These are phyloP conservation scores for Sitta europaea DNA, from an alignment of 2,113 vertebrate species.

Conservation along the genomic window DNA sequence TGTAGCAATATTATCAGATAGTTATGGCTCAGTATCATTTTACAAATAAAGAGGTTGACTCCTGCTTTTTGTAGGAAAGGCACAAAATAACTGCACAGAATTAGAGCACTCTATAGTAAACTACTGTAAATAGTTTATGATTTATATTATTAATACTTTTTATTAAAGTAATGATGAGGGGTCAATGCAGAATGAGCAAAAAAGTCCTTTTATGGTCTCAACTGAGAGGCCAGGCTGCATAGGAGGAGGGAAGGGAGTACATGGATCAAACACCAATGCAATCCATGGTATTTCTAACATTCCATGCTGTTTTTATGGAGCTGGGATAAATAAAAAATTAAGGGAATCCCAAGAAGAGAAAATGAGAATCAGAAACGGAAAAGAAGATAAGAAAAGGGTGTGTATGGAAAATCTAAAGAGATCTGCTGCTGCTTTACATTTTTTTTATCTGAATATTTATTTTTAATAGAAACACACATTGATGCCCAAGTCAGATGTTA, in stretches of 20 bases:
- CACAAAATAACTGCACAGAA: neutral
- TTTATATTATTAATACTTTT: neutral
- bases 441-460: neutral
- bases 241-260: neutral
- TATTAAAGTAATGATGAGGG: neutral
- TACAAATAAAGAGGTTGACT: neutral
- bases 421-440: neutral
- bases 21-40: neutral
- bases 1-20: neutral
- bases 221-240: neutral
- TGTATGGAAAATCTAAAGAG: neutral
- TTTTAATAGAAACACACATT: rapidly evolving
- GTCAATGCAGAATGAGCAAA: neutral
- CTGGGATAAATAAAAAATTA: neutral
- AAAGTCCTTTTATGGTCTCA: neutral
- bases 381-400: neutral
- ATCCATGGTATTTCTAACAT: neutral
- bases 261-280: neutral
- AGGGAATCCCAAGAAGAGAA: neutral
- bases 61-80: neutral
- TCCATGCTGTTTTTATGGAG: neutral
- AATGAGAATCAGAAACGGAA: neutral
- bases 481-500: neutral
- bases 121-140: neutral
- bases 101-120: neutral